A percentile compares a stretch with the other conserved stretches of the same genome.
Evolutionary conservation across 1,140 invertebrate genomes (phyloP).

Genomic region (Polypedilum vanderplanki): DNA sequence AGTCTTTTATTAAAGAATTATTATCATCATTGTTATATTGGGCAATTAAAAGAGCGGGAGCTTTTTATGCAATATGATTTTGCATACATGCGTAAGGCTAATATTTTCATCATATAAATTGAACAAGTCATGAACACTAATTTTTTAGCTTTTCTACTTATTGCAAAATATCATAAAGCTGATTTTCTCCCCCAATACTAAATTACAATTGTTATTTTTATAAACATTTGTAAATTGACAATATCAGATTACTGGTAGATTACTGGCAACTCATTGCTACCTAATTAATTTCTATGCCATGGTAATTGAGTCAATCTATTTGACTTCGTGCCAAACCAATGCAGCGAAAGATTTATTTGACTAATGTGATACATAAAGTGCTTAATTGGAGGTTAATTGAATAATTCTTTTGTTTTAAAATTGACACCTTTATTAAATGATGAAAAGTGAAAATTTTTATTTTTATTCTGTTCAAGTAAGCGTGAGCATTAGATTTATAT

Average conservation of each 20-base stretch:
- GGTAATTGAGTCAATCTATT: background rate
- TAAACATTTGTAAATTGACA: conserved; percentile 12
- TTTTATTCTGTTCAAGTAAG: no score
- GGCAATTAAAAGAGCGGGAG: no score
- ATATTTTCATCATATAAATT: background rate
- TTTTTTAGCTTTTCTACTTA: background rate
- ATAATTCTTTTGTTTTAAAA: no score
- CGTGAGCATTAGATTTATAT: no score
- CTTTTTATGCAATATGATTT: no score
- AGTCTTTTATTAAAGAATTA: no score
- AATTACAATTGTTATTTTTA: background rate
- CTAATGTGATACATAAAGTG: background rate
- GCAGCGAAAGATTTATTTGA: background rate
- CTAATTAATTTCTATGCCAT: background rate
- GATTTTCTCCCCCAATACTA: background rate
- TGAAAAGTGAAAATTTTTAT: no score
- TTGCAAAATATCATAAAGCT: no score
- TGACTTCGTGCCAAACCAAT: background rate
- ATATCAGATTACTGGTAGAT: background rate
- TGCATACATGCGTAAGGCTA: background rate
- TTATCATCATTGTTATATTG: no score
- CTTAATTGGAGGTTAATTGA: background rate
- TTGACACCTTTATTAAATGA: no score
- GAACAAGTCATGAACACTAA: background rate
- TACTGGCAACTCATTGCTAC: no score